Conservation (phyloP, 2,113 vertebrate genomes). For the Corydoras sp. region DNA sequence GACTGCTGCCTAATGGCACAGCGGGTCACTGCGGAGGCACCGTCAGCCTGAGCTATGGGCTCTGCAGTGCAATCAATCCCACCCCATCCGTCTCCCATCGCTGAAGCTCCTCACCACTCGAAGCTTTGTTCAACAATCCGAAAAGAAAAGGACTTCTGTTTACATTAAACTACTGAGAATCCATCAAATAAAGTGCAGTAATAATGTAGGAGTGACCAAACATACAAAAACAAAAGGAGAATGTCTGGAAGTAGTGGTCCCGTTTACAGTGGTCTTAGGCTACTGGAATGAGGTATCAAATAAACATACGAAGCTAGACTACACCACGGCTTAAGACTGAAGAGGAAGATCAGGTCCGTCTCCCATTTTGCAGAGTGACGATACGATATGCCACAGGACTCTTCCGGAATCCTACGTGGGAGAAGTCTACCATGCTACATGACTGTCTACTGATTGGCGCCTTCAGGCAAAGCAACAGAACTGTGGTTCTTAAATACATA, state of each 20-base stretch:
- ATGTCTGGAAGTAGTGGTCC: constrained; percentile 27
- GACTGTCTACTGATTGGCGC: constrained; percentile 14
- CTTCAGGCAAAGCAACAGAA: constrained; percentile 12
- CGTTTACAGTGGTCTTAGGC: constrained; percentile 28
- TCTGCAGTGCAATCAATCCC: constrained; percentile 41
- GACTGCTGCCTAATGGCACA: constrained; percentile 11
- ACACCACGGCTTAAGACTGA: constrained; percentile 1
- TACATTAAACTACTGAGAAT: constrained; percentile 22
- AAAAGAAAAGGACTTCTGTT: neutral
- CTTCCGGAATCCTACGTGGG: constrained; percentile 25
- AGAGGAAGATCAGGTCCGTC: neutral
- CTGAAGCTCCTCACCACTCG: neutral
- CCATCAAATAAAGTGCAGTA: constrained; percentile 44
- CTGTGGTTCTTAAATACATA: neutral
- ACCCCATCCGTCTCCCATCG: constrained; percentile 4
- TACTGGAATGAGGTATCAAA: constrained; percentile 26
- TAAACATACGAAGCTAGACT: constrained; percentile 17
- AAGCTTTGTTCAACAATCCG: neutral
- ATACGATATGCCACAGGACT: neutral
- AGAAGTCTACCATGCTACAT: constrained; percentile 33
- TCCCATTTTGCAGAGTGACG: neutral
- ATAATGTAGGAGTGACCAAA: constrained; percentile 25
- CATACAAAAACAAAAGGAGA: constrained; percentile 12
- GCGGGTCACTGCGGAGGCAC: constrained; percentile 24
- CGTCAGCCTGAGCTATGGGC: constrained; percentile 5